Base-by-base conservation (phyloP, 2,888 invertebrate species). In the Drosophila melanosoma region DNA sequence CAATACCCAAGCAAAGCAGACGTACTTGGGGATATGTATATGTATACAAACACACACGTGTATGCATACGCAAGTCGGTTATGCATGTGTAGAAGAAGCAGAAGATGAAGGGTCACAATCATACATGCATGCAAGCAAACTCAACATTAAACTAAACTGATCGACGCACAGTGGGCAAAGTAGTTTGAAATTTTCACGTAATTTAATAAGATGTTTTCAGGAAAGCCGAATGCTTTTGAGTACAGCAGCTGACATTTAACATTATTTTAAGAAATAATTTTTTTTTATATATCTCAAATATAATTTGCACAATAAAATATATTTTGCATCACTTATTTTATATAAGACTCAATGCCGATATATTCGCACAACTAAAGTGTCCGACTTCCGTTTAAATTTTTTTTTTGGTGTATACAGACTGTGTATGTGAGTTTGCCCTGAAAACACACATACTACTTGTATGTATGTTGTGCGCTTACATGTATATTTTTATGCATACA, bases 1-100 rank as follows among this genome's bases (percentile, higher is more conserved):
- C 76, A 65, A 67, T 51, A 70, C 76, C 8, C 45, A 45, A 45
- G 45, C 49, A 63, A 45, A 53, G 58, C 63, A 74, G 42, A 62
- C 64, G 60, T 70, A 65, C 61, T 68, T 68, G 48, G 64, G 64
- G 40, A 60, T 23, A 62, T 42, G 23, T 49, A 12, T 62, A 51
- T 58, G 38, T 23, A 38, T 26, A 52, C 32, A 54, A 23, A 45
- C 29, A 5, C 26, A 57, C 8, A 36, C 36, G 59, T 20, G 56
- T 12, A 53, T 15, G 42, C 62, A 33, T 45, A 6, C n/a, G 26
- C 26, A 26, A 17, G 49, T 49, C 17, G 33, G 10, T 33, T 51
- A 56, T 52, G 42, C n/a, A 48, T 52, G 20, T 15, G 32, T 15
- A 8, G 15, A 45, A 45, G 45, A 45, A 23, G 42, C 20, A 29